Evolutionary conservation across 2,113 vertebrate genomes (phyloP), one percentile per base, ranked within the genome.

Genomic region (Larimichthys crocea): DNA sequence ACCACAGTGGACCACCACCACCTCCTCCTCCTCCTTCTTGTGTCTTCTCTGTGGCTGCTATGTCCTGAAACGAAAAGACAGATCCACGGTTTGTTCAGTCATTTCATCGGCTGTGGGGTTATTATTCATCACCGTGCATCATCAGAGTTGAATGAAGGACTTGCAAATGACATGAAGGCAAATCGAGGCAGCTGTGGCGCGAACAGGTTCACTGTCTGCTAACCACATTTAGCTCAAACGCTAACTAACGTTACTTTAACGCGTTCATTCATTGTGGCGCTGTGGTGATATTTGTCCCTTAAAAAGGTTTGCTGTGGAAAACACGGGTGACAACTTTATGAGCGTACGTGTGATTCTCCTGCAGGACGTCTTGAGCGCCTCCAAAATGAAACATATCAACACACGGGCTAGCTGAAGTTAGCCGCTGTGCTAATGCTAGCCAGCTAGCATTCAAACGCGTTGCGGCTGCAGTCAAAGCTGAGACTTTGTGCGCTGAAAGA

Each of bases 371-470:
- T 9, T 15, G 24, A 53, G 26, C 65, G 14, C 12, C 49, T 72
- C 40, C 40, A 16, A 63, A 64, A 48, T 59, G 14, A 62, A 65
- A 49, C 22, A 57, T 9, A 71, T 42, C 69, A 77, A 72, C 76
- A 80, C 49, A 60, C n/a, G 0, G n/a, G 63, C 55, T 79, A 79
- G 62, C 74, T 26, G 20, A 64, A 57, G 55, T 84, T 90, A 90
- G 81, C 88, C 31, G 17, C 8, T 24, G 11, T n/a, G 88, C 88
- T 90, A 88, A 68, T 3, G 31, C 52, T 89, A 90, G 89, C 87
- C 8, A 19, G 75, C 74, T 44, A 88, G 56, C 52, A 0, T 26
- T 60, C 20, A 55, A 64, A 83, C 17, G 53, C 31, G 16, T 19
- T 10, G 62, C 1, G 1, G 3, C 9, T 2, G n/a, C 19, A 52